phyloP scores from a whole-genome alignment of 2,113 vertebrate species.

The Rhynchopsitta pachyrhyncha region DNA sequence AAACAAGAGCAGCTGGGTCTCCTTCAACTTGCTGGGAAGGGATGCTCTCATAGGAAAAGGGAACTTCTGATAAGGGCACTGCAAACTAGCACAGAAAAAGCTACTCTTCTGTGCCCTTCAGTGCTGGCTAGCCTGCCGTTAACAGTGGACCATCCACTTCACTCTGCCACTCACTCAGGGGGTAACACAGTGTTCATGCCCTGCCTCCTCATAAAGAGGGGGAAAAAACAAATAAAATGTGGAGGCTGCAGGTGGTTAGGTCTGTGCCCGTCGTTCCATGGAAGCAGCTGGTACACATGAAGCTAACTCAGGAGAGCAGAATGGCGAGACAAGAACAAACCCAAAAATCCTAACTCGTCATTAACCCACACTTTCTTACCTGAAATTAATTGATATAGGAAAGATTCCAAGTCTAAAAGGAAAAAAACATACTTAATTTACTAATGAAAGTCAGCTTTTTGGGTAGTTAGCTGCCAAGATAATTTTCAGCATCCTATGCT shows the following conservation, averaged over 20 bases:
- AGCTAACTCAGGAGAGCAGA: not conserved
- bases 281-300: not conserved
- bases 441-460: not conserved
- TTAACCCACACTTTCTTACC: not conserved
- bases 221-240: not conserved
- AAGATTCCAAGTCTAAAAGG: not conserved
- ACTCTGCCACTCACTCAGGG: not conserved
- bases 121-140: not conserved
- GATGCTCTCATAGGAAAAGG: not conserved
- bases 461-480: not conserved
- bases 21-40: not conserved
- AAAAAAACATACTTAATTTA: not conserved
- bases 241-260: not conserved
- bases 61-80: not conserved
- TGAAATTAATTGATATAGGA: not conserved
- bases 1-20: not conserved
- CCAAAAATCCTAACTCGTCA: not conserved
- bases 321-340: not conserved
- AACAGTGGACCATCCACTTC: not conserved
- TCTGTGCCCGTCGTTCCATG: not conserved
- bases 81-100: not conserved
- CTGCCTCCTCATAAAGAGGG: not conserved
- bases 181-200: not conserved
- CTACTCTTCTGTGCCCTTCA: not conserved
- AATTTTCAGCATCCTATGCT: not conserved